Evolutionary conservation across 2,888 invertebrate genomes (phyloP), one percentile per base, ranked within the genome.

Genomic region (Sesamia inferens): DNA sequence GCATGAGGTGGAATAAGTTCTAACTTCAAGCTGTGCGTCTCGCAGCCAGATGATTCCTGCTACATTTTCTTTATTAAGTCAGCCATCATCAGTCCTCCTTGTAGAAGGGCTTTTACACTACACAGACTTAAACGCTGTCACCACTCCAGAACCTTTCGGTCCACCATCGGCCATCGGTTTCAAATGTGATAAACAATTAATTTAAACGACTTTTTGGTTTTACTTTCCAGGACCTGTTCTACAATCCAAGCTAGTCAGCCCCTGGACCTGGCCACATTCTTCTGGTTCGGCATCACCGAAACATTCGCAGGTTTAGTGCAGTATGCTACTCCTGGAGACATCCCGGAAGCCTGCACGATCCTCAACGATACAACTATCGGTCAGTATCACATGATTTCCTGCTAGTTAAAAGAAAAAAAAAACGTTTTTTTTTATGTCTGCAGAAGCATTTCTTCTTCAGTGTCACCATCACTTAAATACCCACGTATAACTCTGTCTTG

Each of bases 201-300:
- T 31, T 31, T 58, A 16, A 24, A 1, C 10, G 10, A 31, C 5
- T 58, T 5, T 31, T 16, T 10, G 10, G 19, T 31, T 11, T 58
- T 11, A 31, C 31, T 31, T 16, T 31, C 11, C 68, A 96, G 96
- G 67, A 95, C 95, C 0, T 96, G 96, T 79, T 76, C 91, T 0
- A 82, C 88, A 0, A 82, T 96, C 8, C 85, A 91, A 13, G 83
- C 90, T 0, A 69, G 86, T 4, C 83, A 86, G 0, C 88, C 91
- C 0, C 85, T 95, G 74, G 96, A 96, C 87, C 71, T 91, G 19
- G 93, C 94, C 4, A 93, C 95, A 0, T 95, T 96, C 92, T 93
- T 91, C 91, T 94, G 94, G 94, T 94, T 87, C 85, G 93, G 93
- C 19, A 91, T 96, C 79, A 93, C 93, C 51, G 93, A 94, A 81